Evolutionary conservation across 2,888 invertebrate genomes (phyloP).

Genomic region (Athalia cordata): DNA sequence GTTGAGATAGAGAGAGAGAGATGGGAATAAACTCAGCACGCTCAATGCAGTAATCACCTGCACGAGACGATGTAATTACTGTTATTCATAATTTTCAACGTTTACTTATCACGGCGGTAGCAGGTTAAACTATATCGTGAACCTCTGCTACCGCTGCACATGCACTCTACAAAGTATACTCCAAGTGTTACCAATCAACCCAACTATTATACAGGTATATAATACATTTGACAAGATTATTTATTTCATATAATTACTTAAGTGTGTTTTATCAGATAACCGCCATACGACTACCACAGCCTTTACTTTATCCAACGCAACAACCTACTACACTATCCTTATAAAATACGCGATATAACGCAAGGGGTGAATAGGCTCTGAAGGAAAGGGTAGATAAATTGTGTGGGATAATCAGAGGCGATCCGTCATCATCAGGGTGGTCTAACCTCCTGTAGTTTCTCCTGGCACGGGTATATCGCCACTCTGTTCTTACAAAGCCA

Average conservation of each 20-base stretch:
- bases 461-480: constrained; percentile 48
- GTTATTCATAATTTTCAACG: constrained; percentile 37
- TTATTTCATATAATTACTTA: constrained; percentile 54
- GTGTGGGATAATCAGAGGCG: constrained; percentile 60
- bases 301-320: constrained; percentile 20
- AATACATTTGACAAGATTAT: constrained; percentile 50
- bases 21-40: background rate
- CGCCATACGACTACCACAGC: background rate
- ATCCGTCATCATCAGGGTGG: constrained; percentile 63
- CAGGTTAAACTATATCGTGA: background rate
- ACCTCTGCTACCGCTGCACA: background rate
- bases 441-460: constrained; percentile 40
- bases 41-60: constrained; percentile 8
- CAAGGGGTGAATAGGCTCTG: background rate
- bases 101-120: constrained; percentile 19
- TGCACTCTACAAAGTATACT: background rate
- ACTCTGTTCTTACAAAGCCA: constrained; percentile 16
- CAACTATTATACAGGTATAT: background rate
- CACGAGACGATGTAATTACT: constrained; percentile 18
- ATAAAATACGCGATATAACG: constrained; percentile 10
- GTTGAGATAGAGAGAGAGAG: background rate
- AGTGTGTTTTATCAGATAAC: constrained; percentile 48
- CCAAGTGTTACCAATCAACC: constrained; percentile 11
- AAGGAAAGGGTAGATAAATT: constrained; percentile 57
- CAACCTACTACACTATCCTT: background rate